These are phyloP conservation scores for Oreonectes daqikongensis DNA, from an alignment of 2,797 vertebrate species.

Conservation along the genomic window DNA sequence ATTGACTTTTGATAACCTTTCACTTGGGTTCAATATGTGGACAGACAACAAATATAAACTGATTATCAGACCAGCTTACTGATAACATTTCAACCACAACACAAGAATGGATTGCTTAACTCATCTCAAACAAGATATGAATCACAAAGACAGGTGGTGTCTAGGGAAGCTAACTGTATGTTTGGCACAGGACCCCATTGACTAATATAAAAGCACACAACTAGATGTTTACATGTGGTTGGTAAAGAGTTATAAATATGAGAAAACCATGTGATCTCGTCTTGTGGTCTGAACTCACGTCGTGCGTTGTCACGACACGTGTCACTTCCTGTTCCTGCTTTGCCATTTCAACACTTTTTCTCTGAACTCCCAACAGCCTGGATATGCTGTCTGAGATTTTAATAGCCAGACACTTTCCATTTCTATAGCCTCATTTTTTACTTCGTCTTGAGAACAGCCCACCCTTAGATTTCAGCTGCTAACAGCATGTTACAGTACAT, in stretches of 20 bases:
- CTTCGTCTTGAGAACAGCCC: constrained; percentile 34
- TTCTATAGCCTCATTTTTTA: constrained; percentile 13
- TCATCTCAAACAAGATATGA: not conserved
- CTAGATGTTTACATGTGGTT: not conserved
- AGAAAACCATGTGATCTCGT: constrained; percentile 4
- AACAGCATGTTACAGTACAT: constrained; percentile 42
- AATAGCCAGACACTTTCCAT: constrained; percentile 39
- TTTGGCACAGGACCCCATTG: not conserved
- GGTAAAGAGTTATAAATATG: not conserved
- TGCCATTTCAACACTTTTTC: constrained; percentile 26
- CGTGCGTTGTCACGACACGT: constrained; percentile 5
- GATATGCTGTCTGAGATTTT: constrained; percentile 36
- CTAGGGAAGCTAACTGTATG: not conserved
- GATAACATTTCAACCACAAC: not conserved
- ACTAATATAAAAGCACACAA: not conserved
- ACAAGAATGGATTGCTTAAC: not conserved
- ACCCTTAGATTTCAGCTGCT: constrained; percentile 54
- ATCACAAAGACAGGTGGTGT: not conserved
- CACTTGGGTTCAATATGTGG: not conserved
- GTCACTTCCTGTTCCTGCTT: constrained; percentile 45
- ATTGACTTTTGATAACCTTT: not conserved
- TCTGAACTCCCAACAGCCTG: constrained; percentile 29
- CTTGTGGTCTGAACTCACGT: not conserved
- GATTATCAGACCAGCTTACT: not conserved
- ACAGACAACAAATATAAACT: not conserved